Evolutionary conservation across 2,888 invertebrate species (phyloP).

Genomic region (Cataglyphis livida): DNA sequence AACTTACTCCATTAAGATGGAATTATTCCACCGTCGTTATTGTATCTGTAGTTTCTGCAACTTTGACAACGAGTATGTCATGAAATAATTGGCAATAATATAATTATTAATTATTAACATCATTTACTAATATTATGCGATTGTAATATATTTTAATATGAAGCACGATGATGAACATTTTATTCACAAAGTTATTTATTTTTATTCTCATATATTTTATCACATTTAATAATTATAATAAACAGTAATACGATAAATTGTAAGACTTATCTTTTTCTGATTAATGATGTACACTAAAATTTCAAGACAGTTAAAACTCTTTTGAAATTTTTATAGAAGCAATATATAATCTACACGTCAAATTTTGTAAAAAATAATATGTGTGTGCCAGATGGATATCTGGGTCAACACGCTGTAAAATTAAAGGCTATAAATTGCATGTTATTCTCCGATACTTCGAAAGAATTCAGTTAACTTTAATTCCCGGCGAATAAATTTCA

Average conservation of each 20-base stretch:
- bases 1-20: background rate
- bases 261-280: background rate
- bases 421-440: constrained; percentile 1
- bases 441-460: background rate
- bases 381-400: background rate
- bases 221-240: background rate
- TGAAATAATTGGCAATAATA: background rate
- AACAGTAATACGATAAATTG: background rate
- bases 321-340: background rate
- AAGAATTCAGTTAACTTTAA: constrained; percentile 6
- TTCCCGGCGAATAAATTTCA: constrained; percentile 26
- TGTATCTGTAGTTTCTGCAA: background rate
- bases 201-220: background rate
- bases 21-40: background rate
- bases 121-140: background rate
- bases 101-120: background rate
- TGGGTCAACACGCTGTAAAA: constrained; percentile 18
- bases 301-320: background rate
- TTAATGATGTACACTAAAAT: background rate
- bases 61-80: background rate
- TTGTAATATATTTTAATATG: background rate
- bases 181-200: background rate
- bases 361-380: background rate
- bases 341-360: background rate
- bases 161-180: background rate